These are phyloP conservation scores for Emydura subglobosa DNA, from an alignment of 2,113 vertebrate genomes.

Conservation along the genomic window DNA sequence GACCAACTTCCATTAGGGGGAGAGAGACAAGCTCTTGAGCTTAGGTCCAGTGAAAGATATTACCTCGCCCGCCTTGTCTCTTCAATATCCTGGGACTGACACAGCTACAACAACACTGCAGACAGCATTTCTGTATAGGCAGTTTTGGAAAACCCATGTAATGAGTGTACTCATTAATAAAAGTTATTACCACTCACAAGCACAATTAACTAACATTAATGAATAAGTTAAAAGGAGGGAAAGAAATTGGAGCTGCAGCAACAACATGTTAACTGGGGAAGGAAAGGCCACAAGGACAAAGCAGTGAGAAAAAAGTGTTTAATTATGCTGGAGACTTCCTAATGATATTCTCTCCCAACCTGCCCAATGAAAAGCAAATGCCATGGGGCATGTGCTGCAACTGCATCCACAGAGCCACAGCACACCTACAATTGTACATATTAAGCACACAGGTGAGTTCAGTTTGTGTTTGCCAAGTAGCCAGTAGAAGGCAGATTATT, in stretches of 20 bases:
- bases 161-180: conserved; percentile 28
- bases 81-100: background rate
- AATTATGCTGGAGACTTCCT: background rate
- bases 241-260: conserved; percentile 11
- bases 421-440: background rate
- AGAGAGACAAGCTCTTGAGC: background rate
- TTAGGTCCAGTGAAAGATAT: background rate
- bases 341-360: background rate
- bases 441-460: background rate
- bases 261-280: background rate
- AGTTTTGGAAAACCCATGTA: background rate
- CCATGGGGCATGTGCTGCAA: accelerated
- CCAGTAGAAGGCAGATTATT: background rate
- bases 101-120: background rate
- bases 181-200: background rate
- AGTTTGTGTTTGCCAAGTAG: background rate
- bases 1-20: background rate
- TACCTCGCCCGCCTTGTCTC: background rate
- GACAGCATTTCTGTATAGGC: background rate
- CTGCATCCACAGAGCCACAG: accelerated
- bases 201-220: conserved; percentile 58
- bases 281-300: background rate
- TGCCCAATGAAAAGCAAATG: background rate
- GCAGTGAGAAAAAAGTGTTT: background rate
- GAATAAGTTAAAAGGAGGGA: conserved; percentile 49